Evolutionary conservation across 2,888 invertebrate species (phyloP).

Genomic region (Antitype chi): DNA sequence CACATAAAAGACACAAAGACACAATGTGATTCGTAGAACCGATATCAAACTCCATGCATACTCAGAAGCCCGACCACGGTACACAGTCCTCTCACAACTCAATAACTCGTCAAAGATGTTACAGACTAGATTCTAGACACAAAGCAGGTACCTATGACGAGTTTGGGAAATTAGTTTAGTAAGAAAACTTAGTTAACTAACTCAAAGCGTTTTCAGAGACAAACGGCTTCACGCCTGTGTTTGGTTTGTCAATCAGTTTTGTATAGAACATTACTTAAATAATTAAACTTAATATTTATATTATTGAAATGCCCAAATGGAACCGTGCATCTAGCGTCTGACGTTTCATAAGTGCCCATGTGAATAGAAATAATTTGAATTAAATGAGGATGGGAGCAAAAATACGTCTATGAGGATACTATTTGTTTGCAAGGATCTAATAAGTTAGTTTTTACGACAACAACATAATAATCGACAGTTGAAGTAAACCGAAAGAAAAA

Average conservation of each 20-base stretch:
- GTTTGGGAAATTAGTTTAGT: constrained; percentile 43
- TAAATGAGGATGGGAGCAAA: background rate
- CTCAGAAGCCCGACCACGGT: background rate
- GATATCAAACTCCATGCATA: background rate
- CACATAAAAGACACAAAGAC: no score
- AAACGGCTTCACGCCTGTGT: background rate
- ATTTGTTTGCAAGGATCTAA: background rate
- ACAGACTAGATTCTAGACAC: constrained; percentile 1
- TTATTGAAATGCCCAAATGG: background rate
- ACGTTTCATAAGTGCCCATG: no score
- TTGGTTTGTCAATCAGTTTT: constrained; percentile 16
- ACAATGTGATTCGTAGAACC: no score
- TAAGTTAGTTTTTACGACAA: background rate
- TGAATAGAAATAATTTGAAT: background rate
- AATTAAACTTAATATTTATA: background rate
- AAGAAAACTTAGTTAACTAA: constrained; percentile 52
- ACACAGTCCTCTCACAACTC: constrained; percentile 26
- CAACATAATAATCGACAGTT: background rate
- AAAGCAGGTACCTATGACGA: constrained; percentile 51
- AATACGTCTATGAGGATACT: background rate
- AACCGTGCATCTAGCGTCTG: no score
- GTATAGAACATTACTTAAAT: background rate
- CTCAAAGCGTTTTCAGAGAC: constrained; percentile 13
- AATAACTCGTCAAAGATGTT: constrained; percentile 21
- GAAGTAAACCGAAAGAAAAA: background rate